These are phyloP conservation scores for Porites cylindrica DNA, from an alignment of 92 coral and sea anemone genomes.

Conservation along the genomic window DNA sequence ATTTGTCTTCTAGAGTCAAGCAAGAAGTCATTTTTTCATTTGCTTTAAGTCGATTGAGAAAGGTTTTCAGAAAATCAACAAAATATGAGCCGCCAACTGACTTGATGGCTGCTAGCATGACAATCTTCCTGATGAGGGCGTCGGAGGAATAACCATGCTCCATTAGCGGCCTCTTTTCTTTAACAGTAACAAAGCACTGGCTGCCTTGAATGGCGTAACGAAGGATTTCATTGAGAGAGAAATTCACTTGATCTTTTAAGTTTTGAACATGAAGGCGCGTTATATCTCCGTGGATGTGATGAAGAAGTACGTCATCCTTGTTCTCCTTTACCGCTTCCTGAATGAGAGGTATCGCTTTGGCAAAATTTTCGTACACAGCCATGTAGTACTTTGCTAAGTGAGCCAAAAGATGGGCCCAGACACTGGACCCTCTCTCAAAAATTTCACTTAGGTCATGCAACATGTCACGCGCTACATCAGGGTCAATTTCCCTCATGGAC, in stretches of 20 bases:
- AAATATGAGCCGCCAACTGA: constrained; percentile 50
- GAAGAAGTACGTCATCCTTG: constrained; percentile 73
- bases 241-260: constrained; percentile 40
- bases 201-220: constrained; percentile 77
- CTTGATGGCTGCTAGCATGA: constrained; percentile 82
- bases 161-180: constrained; percentile 75
- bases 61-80: constrained; percentile 58
- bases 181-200: constrained; percentile 72
- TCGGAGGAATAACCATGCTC: constrained; percentile 86
- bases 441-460: constrained; percentile 65
- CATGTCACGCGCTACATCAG: constrained; percentile 74
- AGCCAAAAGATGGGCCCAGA: constrained; percentile 84
- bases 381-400: constrained; percentile 85
- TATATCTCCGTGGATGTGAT: constrained; percentile 88
- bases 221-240: constrained; percentile 62
- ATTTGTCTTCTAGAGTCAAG: constrained; percentile 45
- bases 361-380: constrained; percentile 51
- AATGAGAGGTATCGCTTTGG: constrained; percentile 60
- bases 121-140: constrained; percentile 73
- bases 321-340: constrained; percentile 72
- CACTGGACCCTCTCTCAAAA: constrained; percentile 68
- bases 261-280: constrained; percentile 74
- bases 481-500: constrained; percentile 58
- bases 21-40: not conserved
- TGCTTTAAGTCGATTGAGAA: constrained; percentile 4